Conservation (phyloP, 64 coral and sea anemone genomes). For the Catalaphyllia jardinei region DNA sequence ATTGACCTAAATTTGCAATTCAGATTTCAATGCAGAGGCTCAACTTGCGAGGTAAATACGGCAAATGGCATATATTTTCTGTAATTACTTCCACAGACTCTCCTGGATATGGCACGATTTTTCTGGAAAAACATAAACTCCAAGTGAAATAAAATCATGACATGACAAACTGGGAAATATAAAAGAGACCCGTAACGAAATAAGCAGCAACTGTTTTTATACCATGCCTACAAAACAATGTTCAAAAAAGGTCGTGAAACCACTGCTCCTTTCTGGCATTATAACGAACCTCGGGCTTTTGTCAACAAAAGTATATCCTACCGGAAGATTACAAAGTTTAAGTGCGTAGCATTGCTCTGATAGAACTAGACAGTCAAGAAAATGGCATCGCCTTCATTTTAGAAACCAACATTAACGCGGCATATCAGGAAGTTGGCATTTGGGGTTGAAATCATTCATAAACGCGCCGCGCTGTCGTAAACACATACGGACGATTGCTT, state of each 20-base stretch:
- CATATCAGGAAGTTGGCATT: neutral
- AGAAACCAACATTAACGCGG: neutral
- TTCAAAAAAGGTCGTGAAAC: neutral
- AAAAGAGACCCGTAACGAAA: too few relatives aligned
- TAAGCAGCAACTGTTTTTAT: neutral
- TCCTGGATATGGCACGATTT: neutral
- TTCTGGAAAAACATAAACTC: neutral
- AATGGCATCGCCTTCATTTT: neutral
- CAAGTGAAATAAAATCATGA: neutral
- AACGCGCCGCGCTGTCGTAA: neutral
- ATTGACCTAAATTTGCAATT: constrained; percentile 28
- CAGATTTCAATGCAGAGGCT: neutral
- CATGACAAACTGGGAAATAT: too few relatives aligned
- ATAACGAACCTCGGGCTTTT: neutral
- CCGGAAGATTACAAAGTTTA: neutral
- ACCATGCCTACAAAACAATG: neutral
- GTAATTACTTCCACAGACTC: neutral
- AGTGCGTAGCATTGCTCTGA: neutral
- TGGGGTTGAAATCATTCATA: neutral
- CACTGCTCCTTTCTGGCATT: neutral
- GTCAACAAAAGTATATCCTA: neutral
- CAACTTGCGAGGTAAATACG: neutral
- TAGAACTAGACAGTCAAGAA: neutral
- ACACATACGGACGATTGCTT: neutral
- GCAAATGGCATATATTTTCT: neutral